Evolutionary conservation across 1,140 invertebrate genomes (phyloP).

Genomic region (Latrodectus geometricus): DNA sequence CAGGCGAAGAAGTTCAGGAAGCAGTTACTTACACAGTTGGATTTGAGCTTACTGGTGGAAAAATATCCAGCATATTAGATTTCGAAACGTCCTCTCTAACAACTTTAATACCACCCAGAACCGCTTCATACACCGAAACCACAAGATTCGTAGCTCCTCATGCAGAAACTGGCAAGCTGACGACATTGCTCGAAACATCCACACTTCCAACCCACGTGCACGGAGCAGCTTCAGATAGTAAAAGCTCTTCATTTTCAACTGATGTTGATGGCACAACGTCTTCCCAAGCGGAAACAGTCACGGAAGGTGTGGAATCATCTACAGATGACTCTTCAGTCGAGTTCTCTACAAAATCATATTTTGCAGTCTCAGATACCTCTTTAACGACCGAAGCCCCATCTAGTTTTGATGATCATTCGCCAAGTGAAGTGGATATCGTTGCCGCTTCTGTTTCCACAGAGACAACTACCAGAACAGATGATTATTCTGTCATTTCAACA

Average conservation of each 20-base stretch:
- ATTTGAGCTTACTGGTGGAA: slow-evolving; percentile 5
- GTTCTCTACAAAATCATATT: too few species aligned
- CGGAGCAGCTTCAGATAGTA: background rate
- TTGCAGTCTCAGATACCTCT: too few species aligned
- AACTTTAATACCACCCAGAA: background rate
- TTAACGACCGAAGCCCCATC: too few species aligned
- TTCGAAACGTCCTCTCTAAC: background rate
- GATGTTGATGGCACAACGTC: background rate
- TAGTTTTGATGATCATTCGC: too few species aligned
- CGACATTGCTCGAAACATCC: background rate
- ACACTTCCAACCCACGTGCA: background rate
- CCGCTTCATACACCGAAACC: slow-evolving; percentile 20
- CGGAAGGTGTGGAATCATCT: background rate
- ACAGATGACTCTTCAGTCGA: too few species aligned
- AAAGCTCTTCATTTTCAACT: background rate
- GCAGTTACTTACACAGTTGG: slow-evolving; percentile 4
- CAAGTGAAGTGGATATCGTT: too few species aligned
- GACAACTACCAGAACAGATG: too few species aligned
- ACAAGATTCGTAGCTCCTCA: background rate
- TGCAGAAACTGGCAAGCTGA: background rate
- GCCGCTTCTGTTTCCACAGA: too few species aligned
- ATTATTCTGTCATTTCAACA: too few species aligned
- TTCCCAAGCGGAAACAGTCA: background rate
- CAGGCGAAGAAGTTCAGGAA: background rate
- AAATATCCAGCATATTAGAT: slow-evolving; percentile 18